Conservation (phyloP, 2,113 vertebrate genomes). For the Recurvirostra avosetta region DNA sequence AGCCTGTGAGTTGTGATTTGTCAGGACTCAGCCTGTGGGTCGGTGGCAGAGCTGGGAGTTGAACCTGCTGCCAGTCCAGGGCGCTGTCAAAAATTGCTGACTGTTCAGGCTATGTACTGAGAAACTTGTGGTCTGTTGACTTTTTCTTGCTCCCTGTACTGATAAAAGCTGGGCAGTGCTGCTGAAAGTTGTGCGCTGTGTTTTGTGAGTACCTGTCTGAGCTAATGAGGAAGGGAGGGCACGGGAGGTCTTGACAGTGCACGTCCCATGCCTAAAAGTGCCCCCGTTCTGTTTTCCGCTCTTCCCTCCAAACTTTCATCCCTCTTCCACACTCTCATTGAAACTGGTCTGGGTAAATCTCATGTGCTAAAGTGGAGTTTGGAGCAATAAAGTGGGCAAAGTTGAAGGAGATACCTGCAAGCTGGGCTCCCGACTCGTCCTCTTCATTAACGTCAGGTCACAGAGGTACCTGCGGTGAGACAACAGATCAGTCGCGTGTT, state of each 20-base stretch:
- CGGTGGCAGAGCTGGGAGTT: not conserved
- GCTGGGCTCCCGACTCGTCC: not conserved
- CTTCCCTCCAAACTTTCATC: not conserved
- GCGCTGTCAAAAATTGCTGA: not conserved
- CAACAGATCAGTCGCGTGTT: not conserved
- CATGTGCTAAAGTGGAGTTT: not conserved
- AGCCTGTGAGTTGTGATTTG: not conserved
- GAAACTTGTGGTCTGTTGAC: not conserved
- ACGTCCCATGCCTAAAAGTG: not conserved
- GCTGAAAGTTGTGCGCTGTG: not conserved
- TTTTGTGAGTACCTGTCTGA: not conserved
- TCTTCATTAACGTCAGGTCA: not conserved
- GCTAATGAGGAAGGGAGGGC: not conserved
- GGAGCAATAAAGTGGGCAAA: not conserved
- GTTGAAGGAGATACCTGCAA: not conserved
- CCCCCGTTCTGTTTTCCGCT: rapidly evolving
- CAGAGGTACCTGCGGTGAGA: not conserved
- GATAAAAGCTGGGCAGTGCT: not conserved
- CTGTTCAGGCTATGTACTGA: not conserved
- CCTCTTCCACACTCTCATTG: rapidly evolving
- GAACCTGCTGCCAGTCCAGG: not conserved
- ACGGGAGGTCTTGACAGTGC: not conserved
- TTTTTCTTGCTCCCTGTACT: not conserved
- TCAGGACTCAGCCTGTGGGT: not conserved
- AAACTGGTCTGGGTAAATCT: not conserved